Percentiles rank a stretch among this genome's conserved stretches.
phyloP scores from a whole-genome alignment of 2,113 vertebrate species.

The Forbesichthys papilliferus region DNA sequence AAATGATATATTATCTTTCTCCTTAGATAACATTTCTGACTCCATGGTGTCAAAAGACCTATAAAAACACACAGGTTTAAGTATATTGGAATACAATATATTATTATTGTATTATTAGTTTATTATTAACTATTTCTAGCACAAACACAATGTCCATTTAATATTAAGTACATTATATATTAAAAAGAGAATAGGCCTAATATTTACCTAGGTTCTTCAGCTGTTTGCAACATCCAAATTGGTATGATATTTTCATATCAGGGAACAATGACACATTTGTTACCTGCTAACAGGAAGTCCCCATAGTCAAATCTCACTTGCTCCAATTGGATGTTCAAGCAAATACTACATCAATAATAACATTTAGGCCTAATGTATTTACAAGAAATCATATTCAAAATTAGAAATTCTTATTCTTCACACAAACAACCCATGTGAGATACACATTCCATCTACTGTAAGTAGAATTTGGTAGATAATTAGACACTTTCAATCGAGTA shows the following conservation, averaged over 20 bases:
- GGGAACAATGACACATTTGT: conserved; percentile 17
- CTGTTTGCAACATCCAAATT: not conserved
- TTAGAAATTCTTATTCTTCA: too few species aligned
- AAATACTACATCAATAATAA: not conserved
- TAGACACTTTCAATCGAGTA: too few species aligned
- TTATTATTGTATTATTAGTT: not conserved
- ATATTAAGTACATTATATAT: too few species aligned
- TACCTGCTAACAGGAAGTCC: not conserved
- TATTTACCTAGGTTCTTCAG: conserved; percentile 19
- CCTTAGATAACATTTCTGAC: conserved; percentile 8
- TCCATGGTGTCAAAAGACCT: not conserved
- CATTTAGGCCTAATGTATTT: not conserved
- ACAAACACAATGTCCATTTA: too few species aligned
- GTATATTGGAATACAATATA: not conserved
- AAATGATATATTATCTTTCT: conserved; percentile 45
- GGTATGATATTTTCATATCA: conserved; percentile 13
- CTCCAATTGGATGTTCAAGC: not conserved
- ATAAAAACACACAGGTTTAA: not conserved
- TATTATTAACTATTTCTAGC: too few species aligned
- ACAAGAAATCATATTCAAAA: not conserved
- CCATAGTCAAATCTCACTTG: conserved; percentile 58
- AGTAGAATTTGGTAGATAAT: too few species aligned
- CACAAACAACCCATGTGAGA: too few species aligned
- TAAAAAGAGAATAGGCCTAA: not conserved
- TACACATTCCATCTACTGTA: too few species aligned